Base-by-base conservation (phyloP, 2,888 invertebrate genomes). In the Ganaspis brasiliensis region DNA sequence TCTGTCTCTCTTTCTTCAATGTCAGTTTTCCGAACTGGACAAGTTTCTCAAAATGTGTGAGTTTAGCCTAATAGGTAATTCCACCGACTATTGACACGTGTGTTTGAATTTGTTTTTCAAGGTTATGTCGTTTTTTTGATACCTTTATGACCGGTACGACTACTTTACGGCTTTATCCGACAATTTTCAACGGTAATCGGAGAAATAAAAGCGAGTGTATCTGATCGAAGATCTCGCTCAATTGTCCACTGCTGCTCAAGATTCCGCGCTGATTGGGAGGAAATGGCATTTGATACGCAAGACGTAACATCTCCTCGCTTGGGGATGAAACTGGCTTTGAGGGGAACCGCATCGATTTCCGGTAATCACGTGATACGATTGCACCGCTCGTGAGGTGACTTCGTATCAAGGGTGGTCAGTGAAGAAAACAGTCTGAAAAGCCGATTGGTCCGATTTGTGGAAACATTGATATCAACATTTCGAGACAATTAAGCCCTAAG, bases 261-360 rank as follows among this genome's bases (percentile, higher is more conserved):
- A 73, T 40, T 21, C 31, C 61, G 31, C 40, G 63, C 59, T 73
- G 61, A 75, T 70, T 55, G 57, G 31, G 24, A 45, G 37, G 56
- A 63, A 74, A 77, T 71, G 79, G 37, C 78, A 78, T 82, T 82
- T 78, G 72, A 79, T 80, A 80, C 82, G 80, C 82, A 76, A 80
- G 78, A 76, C 80, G 74, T 78, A 77, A 77, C 78, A 70, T 45
- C 74, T 56, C 59, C 19, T 63, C 26, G 67, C 73, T 76, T 72
- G n/a, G 71, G 73, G 63, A 55, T 10, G 35, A 77, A 76, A 35
- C 49, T 56, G 37, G 21, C 71, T 55, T 74, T 77, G 70, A 57
- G 70, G 77, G 74, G 73, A 71, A 79, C 73, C 72, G 57, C 49
- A 76, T 79, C 76, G 75, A 76, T 61, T 76, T 78, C 72, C 73